Evolutionary conservation across 2,888 invertebrate species (phyloP), one percentile per base, ranked within the genome.

Genomic region (Spialia ferax): DNA sequence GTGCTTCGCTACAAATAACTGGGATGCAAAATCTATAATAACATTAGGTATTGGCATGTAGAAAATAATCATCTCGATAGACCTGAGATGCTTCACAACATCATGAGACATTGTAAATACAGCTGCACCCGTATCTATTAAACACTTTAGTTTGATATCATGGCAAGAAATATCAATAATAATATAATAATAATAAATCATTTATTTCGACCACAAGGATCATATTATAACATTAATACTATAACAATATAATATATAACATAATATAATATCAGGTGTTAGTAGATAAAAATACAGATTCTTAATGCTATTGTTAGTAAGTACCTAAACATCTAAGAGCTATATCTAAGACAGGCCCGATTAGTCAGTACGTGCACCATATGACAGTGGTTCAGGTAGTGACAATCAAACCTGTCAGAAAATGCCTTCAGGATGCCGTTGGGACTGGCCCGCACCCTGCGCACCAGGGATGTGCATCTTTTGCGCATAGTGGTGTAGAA

Each of bases 381-480:
- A 48, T 48, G 22, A 50, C 50, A 50, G 10, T 50, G 50, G 22
- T 50, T 50, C 10, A 22, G 8, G 50, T 50, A 50, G 22, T 22
- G 50, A 8, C 50, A 23, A 22, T 50, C 50, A 22, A 50, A 23
- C 22, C 50, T 22, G 11, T 23, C 3, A 11, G 20, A 18, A 2
- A 45, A 18, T 6, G 18, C 18, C 1, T 1, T 18, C 29, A 54
- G 54, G 15, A 54, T 54, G 15, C 29, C 13, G 3, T 54, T 54
- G 15, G 15, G 0, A 7, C 26, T n/a, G 29, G 15, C 15, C 54
- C 29, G 15, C 15, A 54, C 26, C 22, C 54, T 15, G 54, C 54
- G 29, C 15, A 54, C 29, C 29, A 29, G 29, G 15, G 29, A 54
- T 15, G 26, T 8, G 15, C 29, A 29, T 3, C 29, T 10, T 29